These are phyloP conservation scores for Harpagus bidentatus DNA, from an alignment of 2,113 vertebrate species.

Conservation along the genomic window DNA sequence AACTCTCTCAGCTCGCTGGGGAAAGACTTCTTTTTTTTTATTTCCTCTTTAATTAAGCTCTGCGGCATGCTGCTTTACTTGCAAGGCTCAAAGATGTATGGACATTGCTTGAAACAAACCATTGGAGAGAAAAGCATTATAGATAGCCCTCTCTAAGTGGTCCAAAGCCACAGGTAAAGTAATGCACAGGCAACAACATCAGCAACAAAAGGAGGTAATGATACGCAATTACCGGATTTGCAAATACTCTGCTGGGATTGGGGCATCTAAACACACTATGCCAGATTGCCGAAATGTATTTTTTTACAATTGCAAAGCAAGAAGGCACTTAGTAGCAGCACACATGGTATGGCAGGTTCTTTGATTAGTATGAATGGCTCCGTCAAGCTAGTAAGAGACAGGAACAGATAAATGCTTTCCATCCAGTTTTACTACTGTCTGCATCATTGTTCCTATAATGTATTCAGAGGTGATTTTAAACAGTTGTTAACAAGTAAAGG, in stretches of 20 bases:
- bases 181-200: neutral
- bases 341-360: neutral
- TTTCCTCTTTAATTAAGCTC: slow-evolving; percentile 50
- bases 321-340: neutral
- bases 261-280: neutral
- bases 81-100: neutral
- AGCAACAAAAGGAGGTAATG: slow-evolving; percentile 17
- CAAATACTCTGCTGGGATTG: neutral
- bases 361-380: neutral
- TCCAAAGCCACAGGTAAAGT: neutral
- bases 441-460: neutral
- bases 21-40: neutral
- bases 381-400: neutral
- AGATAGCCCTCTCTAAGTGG: neutral
- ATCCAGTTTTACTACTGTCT: neutral
- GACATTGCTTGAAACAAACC: neutral
- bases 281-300: neutral
- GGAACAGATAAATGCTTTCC: neutral
- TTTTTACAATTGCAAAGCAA: neutral
- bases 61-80: neutral
- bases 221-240: slow-evolving; percentile 19
- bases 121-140: slow-evolving; percentile 5
- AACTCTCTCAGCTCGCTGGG: neutral
- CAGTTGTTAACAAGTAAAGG: neutral
- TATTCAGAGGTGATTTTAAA: neutral